Base-by-base conservation (phyloP, 1,140 invertebrate species). In the Bombus superbus region DNA sequence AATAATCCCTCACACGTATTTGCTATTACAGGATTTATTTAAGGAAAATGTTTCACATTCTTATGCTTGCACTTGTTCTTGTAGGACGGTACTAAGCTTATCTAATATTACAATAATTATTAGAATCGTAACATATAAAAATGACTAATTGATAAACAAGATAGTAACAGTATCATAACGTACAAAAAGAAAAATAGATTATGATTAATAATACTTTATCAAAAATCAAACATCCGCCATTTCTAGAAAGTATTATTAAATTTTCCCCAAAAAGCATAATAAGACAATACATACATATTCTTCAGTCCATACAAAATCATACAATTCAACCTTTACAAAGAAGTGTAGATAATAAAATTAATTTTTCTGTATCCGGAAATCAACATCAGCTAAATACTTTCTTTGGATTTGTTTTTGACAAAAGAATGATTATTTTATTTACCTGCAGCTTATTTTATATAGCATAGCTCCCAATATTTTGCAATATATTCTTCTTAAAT, bases 401-500 rank as follows among this genome's bases (percentile, higher is more conserved):
- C 11, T 40, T 28, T 68, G 10, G 3, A 38, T 25, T 68, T 22
- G 9, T 1, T 35, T 10, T 1, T 25, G 15, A 35, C 35, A 25
- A 35, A 38, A 10, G 9, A 38, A n/a, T 15, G 28, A 42, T n/a
- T 28, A 42, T 72, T 72, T 40, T 42, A 42, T 42, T 71, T 71
- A 6, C 2, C 22, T 42, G 28, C 8, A 28, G 11, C 5, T n/a
- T 28, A n/a, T 72, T n/a, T 42, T 15, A 25, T 69, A 53, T 53
- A 53, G 10, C 0, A 2, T 11, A 40, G 25, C 13, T n/a, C 42
- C 42, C 13, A 28, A 1, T n/a, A n/a, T 15, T n/a, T 42, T 15
- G 10, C 25, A 40, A 42, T 28, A 4, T 9, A n/a, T 88, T 88
- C 81, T 66, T 72, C 8, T 44, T 44, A 18, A 44, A 32, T 44